Evolutionary conservation across 2,888 invertebrate genomes (phyloP).

Genomic region (Melanostoma scalare): DNA sequence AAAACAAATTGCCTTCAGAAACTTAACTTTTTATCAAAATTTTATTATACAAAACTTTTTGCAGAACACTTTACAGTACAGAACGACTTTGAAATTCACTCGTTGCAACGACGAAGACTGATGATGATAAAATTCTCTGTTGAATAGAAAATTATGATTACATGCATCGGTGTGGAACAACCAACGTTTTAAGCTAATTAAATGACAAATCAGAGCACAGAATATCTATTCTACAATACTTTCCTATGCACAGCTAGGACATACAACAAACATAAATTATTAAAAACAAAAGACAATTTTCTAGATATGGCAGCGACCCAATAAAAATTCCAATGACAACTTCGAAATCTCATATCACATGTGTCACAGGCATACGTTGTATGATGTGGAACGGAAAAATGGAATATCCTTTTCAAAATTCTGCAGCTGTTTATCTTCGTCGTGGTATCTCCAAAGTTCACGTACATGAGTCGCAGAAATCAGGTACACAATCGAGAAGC

Average conservation of each 20-base stretch:
- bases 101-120: too few relatives aligned
- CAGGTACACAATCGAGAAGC: slow-evolving; percentile 26
- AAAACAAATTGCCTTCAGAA: too few relatives aligned
- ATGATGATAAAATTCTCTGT: too few relatives aligned
- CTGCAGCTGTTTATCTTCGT: slow-evolving; percentile 5
- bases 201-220: slow-evolving; percentile 27
- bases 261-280: neutral
- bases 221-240: neutral
- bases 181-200: slow-evolving; percentile 19
- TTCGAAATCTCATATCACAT: neutral
- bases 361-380: slow-evolving; percentile 14
- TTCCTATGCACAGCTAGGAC: slow-evolving; percentile 2
- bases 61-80: too few relatives aligned
- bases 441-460: slow-evolving; percentile 34
- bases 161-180: neutral
- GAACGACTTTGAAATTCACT: too few relatives aligned
- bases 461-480: slow-evolving; percentile 40
- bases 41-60: too few relatives aligned
- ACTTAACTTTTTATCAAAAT: too few relatives aligned
- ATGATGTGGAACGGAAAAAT: slow-evolving; percentile 9
- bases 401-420: slow-evolving; percentile 8
- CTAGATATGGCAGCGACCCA: slow-evolving; percentile 16
- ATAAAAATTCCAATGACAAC: slow-evolving; percentile 21
- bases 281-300: too few relatives aligned
- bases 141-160: slow-evolving; percentile 4